These are phyloP conservation scores for Phylloscopus whistleri DNA, from an alignment of 2,113 vertebrate genomes.

Conservation along the genomic window DNA sequence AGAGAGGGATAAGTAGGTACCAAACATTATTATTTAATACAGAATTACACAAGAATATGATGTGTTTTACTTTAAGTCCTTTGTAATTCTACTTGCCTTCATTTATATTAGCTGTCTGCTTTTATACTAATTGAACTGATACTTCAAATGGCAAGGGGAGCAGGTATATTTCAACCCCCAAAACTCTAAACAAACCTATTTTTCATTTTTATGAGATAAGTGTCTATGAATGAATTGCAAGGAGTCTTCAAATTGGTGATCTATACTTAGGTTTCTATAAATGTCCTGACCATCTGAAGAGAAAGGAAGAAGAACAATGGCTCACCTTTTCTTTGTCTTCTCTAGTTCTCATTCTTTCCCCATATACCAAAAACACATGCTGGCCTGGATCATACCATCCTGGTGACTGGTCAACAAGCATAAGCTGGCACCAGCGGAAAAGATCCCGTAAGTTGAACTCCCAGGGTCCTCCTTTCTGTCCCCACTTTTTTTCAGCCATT, in stretches of 20 bases:
- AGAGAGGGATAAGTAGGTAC: not conserved
- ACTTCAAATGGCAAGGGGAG: not conserved
- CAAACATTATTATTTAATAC: not conserved
- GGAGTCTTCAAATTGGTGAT: not conserved
- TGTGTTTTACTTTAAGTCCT: not conserved
- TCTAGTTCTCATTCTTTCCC: constrained; percentile 89
- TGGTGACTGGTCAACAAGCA: constrained; percentile 90
- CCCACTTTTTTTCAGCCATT: constrained; percentile 86
- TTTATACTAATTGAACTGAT: not conserved
- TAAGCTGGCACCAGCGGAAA: constrained; percentile 98
- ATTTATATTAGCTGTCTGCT: not conserved
- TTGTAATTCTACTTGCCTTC: not conserved
- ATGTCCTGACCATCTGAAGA: not conserved
- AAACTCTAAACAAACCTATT: not conserved
- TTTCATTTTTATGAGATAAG: not conserved
- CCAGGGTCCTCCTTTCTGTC: constrained; percentile 94
- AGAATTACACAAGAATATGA: not conserved
- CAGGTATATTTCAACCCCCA: not conserved
- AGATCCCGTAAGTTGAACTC: constrained; percentile 97
- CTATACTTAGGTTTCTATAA: not conserved
- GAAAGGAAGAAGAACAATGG: not conserved
- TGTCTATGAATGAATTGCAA: not conserved
- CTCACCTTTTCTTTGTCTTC: constrained; percentile 87
- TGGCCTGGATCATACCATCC: constrained; percentile 90
- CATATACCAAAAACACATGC: constrained; percentile 89